Evolutionary conservation across 2,113 vertebrate genomes (phyloP).

Genomic region (Nibea coibor): DNA sequence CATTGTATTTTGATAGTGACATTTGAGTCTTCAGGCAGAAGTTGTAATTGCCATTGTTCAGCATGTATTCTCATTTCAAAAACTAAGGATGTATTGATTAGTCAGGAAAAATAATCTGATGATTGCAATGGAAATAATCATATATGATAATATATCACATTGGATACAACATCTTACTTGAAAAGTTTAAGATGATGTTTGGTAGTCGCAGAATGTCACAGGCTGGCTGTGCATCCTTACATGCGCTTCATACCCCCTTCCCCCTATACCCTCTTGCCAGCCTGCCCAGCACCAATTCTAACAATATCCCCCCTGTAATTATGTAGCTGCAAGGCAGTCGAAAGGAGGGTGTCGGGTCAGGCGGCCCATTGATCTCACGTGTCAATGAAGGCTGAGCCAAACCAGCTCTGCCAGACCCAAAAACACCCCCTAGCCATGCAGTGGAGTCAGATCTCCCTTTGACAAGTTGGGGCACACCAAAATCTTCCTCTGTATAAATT

Average conservation of each 20-base stretch:
- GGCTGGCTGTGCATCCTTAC: background rate
- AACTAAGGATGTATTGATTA: too few relatives aligned
- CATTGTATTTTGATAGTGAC: background rate
- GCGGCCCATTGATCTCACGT: conserved; percentile 63
- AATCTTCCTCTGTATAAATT: background rate
- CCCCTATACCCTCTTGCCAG: background rate
- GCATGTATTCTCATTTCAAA: too few relatives aligned
- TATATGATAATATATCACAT: background rate
- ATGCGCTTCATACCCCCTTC: background rate
- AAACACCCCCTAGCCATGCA: conserved; percentile 56
- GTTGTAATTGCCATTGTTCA: too few relatives aligned
- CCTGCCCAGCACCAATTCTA: conserved; percentile 54
- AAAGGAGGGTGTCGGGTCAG: conserved; percentile 60
- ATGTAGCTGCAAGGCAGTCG: conserved; percentile 56
- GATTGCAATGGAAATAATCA: too few relatives aligned
- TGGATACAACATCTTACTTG: too few relatives aligned
- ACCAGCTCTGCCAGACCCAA: conserved; percentile 54
- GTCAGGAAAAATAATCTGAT: too few relatives aligned
- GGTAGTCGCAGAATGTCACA: background rate
- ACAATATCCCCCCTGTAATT: conserved; percentile 67
- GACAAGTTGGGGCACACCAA: conserved; percentile 42
- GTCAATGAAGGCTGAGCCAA: conserved; percentile 58
- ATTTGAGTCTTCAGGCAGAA: background rate
- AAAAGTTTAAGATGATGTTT: background rate
- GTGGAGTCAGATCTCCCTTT: conserved; percentile 40